Conservation (phyloP, 2,113 vertebrate genomes). For the Erpornis zantholeuca region DNA sequence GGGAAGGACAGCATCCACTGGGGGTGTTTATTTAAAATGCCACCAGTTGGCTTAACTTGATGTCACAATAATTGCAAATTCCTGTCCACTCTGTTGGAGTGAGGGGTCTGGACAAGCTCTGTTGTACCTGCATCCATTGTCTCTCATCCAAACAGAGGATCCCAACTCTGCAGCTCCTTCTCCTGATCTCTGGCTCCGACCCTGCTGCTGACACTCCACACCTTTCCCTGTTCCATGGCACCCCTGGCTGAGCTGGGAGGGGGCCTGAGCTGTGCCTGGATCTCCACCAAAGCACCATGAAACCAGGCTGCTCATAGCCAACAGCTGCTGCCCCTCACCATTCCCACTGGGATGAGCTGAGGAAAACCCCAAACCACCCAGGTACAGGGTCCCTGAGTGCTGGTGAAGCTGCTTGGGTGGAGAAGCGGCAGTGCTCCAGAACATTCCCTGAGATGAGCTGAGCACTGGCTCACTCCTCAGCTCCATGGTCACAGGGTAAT, state of each 20-base stretch:
- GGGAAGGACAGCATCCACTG: not conserved
- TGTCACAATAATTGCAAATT: not conserved
- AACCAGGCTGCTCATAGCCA: not conserved
- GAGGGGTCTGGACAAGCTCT: not conserved
- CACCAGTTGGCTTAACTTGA: not conserved
- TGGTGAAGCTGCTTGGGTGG: not conserved
- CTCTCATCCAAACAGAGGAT: not conserved
- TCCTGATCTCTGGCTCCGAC: not conserved
- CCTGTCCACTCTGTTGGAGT: not conserved
- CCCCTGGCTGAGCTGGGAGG: not conserved
- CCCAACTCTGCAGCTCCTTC: not conserved
- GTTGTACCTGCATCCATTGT: accelerated
- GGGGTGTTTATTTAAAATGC: not conserved
- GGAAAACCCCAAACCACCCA: not conserved
- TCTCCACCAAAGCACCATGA: not conserved
- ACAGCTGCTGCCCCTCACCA: not conserved
- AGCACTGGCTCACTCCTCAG: not conserved
- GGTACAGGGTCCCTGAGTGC: not conserved
- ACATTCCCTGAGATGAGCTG: not conserved
- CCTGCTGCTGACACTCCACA: not conserved
- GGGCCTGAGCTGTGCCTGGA: not conserved
- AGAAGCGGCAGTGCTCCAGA: not conserved
- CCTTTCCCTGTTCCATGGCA: not conserved
- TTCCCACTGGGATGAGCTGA: not conserved
- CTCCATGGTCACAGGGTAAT: not conserved